Conservation (phyloP, 2,113 vertebrate species). For the Myotis lucifugus region DNA sequence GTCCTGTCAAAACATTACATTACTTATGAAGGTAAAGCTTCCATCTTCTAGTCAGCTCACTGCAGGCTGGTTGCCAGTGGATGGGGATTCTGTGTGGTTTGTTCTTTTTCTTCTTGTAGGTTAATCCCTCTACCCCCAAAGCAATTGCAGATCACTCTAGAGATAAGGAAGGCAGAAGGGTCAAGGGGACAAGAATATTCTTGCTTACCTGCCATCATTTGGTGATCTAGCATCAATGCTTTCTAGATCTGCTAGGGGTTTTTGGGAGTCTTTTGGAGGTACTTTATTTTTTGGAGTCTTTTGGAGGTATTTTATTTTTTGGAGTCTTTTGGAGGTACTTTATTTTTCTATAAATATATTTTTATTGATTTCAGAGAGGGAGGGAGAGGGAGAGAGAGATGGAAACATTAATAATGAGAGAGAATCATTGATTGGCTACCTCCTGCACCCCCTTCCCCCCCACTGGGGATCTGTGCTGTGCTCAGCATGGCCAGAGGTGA, state of each 20-base stretch:
- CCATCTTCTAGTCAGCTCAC: background rate
- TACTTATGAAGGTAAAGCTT: constrained; percentile 12
- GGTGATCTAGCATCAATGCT: background rate
- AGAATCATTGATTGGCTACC: no score
- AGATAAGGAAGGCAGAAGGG: background rate
- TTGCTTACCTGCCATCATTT: background rate
- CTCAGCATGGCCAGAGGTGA: no score
- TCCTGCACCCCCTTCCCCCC: no score
- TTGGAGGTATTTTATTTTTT: no score
- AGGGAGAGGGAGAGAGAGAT: no score
- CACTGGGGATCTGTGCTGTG: no score
- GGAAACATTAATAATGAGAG: no score
- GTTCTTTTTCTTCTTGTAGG: background rate
- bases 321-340: no score
- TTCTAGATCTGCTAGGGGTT: background rate
- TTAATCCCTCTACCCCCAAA: background rate
- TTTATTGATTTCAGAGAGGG: no score
- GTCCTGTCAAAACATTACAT: constrained; percentile 34
- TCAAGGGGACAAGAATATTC: background rate
- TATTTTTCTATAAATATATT: no score
- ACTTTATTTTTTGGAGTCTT: no score
- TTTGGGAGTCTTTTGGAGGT: background rate
- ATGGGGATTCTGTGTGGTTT: background rate
- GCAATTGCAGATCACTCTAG: background rate
- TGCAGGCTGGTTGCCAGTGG: background rate